These are phyloP conservation scores for Montipora sp. DNA, from an alignment of 64 coral and sea anemone genomes.

Conservation along the genomic window DNA sequence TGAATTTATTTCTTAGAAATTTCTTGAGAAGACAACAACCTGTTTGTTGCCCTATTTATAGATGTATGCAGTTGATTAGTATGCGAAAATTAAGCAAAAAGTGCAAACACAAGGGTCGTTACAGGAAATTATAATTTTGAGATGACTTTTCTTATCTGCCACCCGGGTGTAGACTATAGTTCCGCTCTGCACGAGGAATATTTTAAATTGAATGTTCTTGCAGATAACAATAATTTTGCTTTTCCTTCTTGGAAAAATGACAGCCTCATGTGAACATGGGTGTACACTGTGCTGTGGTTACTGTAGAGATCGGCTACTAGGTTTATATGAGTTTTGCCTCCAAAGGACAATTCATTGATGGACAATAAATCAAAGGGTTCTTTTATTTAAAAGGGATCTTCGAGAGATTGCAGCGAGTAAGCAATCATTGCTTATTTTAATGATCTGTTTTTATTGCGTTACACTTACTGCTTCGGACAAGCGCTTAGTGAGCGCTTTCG, in stretches of 20 bases:
- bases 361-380: not conserved
- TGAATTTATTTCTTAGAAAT: not conserved
- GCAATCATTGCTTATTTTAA: not conserved
- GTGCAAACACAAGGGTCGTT: not conserved
- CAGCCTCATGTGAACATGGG: too few relatives aligned
- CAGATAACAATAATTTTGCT: too few relatives aligned
- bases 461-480: too few relatives aligned
- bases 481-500: too few relatives aligned
- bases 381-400: not conserved
- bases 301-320: not conserved
- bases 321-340: not conserved
- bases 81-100: not conserved
- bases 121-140: too few relatives aligned
- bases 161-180: not conserved
- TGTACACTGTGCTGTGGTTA: not conserved
- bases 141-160: too few relatives aligned
- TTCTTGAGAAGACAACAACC: not conserved
- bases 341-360: not conserved
- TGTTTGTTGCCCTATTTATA: not conserved
- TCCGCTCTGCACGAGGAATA: not conserved
- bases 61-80: not conserved
- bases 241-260: too few relatives aligned
- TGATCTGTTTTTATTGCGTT: too few relatives aligned
- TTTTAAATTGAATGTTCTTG: too few relatives aligned
- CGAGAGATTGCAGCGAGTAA: not conserved